Conservation (phyloP, 2,113 vertebrate genomes). For the Amphiprion percula region DNA sequence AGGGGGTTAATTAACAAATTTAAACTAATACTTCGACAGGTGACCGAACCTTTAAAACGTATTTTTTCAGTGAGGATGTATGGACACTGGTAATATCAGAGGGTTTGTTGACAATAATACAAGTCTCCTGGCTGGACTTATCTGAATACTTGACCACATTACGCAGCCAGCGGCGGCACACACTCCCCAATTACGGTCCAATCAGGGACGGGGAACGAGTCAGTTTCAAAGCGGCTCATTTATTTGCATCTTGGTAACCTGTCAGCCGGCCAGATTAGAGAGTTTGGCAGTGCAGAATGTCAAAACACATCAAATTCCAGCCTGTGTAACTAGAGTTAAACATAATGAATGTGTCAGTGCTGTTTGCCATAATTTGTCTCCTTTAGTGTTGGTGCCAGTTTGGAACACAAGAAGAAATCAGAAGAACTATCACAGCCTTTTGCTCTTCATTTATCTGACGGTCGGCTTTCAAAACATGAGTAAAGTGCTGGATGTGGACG, state of each 20-base stretch:
- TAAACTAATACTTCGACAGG: too few species aligned
- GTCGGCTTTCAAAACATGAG: neutral
- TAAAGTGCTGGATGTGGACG: neutral
- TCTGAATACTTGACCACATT: constrained; percentile 11
- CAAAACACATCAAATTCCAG: constrained; percentile 61
- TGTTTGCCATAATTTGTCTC: constrained; percentile 52
- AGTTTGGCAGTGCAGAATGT: constrained; percentile 43
- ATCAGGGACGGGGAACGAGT: constrained; percentile 17
- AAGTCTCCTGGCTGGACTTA: neutral
- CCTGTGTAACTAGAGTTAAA: constrained; percentile 44
- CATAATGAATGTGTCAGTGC: constrained; percentile 57
- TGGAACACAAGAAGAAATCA: constrained; percentile 4
- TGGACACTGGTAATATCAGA: too few species aligned
- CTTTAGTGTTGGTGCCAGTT: constrained; percentile 34
- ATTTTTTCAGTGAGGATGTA: too few species aligned
- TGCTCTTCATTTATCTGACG: constrained; percentile 1
- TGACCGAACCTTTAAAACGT: too few species aligned
- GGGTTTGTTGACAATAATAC: neutral
- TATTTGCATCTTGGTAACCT: constrained; percentile 54
- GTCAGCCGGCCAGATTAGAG: constrained; percentile 57
- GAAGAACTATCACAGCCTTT: constrained; percentile 21
- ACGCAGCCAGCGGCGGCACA: neutral
- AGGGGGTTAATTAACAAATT: too few species aligned
- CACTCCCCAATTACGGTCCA: constrained; percentile 42
- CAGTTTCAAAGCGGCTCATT: constrained; percentile 37